Evolutionary conservation across 2,888 invertebrate species (phyloP).

Genomic region (Eupithecia subumbrata): DNA sequence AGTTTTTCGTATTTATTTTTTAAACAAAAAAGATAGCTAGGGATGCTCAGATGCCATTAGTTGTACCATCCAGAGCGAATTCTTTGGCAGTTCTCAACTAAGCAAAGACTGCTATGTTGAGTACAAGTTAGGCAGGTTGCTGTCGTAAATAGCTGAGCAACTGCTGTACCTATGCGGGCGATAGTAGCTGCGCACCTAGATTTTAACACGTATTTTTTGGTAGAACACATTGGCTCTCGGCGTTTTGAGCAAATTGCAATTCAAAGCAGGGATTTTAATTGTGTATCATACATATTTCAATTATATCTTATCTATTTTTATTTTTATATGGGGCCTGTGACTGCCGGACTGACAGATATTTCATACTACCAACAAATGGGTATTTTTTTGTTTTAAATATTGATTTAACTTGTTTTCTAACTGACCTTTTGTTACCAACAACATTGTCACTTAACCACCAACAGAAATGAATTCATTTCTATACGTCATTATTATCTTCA

Average conservation of each 20-base stretch:
- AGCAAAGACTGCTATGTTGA: constrained; percentile 23
- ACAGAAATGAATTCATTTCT: background rate
- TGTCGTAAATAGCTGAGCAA: constrained; percentile 2
- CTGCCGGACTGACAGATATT: too few species aligned
- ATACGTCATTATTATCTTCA: background rate
- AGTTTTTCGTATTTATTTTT: background rate
- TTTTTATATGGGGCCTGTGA: too few species aligned
- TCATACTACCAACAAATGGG: too few species aligned
- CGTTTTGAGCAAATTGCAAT: background rate
- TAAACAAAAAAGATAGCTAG: background rate
- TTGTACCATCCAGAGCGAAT: constrained; percentile 22
- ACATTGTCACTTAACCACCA: background rate
- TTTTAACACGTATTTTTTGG: background rate
- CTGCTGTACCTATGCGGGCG: background rate
- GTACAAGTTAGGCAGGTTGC: constrained; percentile 5
- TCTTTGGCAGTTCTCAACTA: constrained; percentile 32
- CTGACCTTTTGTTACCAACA: too few species aligned
- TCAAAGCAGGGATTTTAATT: too few species aligned
- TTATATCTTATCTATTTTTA: too few species aligned
- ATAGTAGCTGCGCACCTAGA: background rate
- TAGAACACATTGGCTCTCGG: background rate
- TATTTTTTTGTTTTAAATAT: too few species aligned
- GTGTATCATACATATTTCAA: too few species aligned
- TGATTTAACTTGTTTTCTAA: too few species aligned
- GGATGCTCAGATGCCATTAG: constrained; percentile 13